Conservation (phyloP, 2,113 vertebrate species). For the Semnornis frantzii region DNA sequence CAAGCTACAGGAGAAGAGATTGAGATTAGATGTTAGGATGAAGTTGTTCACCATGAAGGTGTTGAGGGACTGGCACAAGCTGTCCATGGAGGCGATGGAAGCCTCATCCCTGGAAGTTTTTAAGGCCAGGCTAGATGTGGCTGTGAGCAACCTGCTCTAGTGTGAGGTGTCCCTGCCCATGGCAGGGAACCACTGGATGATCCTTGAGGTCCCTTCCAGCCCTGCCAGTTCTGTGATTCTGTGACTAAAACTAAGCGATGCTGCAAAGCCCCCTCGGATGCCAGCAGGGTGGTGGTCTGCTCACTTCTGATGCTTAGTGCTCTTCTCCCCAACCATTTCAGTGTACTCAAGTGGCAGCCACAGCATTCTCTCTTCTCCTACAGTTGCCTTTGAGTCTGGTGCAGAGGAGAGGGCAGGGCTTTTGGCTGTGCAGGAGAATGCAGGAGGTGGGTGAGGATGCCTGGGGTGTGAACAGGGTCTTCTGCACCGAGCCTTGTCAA, state of each 20-base stretch:
- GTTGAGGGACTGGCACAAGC: no score
- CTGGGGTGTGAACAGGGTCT: accelerated
- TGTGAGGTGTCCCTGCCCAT: no score
- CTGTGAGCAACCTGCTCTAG: no score
- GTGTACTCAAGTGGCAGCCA: not conserved
- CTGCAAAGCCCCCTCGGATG: not conserved
- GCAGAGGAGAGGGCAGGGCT: not conserved
- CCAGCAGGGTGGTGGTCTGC: not conserved
- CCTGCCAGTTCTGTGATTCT: no score
- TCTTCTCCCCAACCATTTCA: not conserved
- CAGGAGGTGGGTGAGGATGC: not conserved
- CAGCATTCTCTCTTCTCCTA: not conserved
- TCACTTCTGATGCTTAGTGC: not conserved
- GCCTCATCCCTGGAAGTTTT: no score
- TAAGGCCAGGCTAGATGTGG: no score
- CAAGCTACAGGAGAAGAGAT: no score
- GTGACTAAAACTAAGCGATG: not conserved
- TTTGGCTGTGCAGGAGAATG: not conserved
- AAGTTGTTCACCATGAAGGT: no score
- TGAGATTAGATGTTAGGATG: no score
- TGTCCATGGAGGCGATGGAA: no score
- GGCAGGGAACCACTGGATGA: no score
- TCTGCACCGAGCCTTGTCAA: not conserved
- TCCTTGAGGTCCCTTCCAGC: no score
- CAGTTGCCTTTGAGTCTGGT: not conserved